phyloP scores from a whole-genome alignment of 2,113 vertebrate genomes.

The Sinocyclocheilus rhinocerous region DNA sequence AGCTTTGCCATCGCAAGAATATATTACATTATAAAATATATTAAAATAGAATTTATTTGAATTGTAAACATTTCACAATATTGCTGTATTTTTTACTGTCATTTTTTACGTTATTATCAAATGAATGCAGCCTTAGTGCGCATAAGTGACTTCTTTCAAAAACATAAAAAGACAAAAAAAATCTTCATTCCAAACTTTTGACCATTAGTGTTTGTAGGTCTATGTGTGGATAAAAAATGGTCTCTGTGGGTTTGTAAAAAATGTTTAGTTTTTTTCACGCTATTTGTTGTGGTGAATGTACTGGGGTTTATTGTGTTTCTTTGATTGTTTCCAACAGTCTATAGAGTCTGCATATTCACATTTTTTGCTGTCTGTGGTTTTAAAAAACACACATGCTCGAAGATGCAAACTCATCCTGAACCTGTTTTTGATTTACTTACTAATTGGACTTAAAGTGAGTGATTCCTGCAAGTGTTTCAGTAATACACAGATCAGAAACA shows the following conservation, averaged over 20 bases:
- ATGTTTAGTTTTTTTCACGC: not conserved
- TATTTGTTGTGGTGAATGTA: not conserved
- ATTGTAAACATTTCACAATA: too few species aligned
- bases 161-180: not conserved
- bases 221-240: not conserved
- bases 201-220: not conserved
- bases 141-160: not conserved
- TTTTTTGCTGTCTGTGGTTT: not conserved
- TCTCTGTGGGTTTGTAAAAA: not conserved
- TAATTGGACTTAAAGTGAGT: not conserved
- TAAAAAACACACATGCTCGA: not conserved
- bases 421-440: not conserved
- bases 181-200: not conserved
- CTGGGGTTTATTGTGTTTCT: not conserved
- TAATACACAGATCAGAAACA: not conserved
- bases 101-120: not conserved
- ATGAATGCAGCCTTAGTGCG: not conserved
- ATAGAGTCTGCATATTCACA: not conserved
- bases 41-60: not conserved
- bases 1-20: too few species aligned
- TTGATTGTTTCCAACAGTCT: conserved; percentile 1
- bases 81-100: too few species aligned
- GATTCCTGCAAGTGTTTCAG: not conserved
- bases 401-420: not conserved
- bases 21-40: not conserved